These are phyloP conservation scores for Folsomia candida DNA, from an alignment of 2,888 invertebrate species.

Conservation along the genomic window DNA sequence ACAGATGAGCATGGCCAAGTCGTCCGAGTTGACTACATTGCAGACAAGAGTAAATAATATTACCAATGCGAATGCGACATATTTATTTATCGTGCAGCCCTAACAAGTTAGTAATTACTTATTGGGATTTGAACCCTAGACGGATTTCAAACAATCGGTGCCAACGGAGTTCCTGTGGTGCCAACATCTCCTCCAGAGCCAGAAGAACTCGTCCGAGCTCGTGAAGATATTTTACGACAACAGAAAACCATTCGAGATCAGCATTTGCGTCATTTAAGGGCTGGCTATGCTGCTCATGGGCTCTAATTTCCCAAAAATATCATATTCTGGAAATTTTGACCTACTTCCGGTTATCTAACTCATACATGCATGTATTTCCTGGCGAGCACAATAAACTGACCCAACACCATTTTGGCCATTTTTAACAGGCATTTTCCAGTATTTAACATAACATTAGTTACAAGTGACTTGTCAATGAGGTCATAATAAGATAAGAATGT, in stretches of 20 bases:
- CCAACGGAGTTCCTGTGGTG: constrained; percentile 11
- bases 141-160: constrained; percentile 33
- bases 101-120: background rate
- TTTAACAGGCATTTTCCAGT: too few species aligned
- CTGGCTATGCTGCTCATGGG: constrained; percentile 31
- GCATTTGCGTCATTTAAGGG: constrained; percentile 33
- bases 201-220: constrained; percentile 29
- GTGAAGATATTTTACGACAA: constrained; percentile 31
- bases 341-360: too few species aligned
- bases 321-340: too few species aligned
- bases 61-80: background rate
- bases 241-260: constrained; percentile 34
- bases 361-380: too few species aligned
- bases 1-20: constrained; percentile 39
- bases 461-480: too few species aligned
- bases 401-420: too few species aligned
- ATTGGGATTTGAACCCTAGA: constrained; percentile 7
- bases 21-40: constrained; percentile 37
- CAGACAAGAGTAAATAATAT: constrained; percentile 33
- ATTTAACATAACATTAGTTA: too few species aligned
- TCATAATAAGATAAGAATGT: too few species aligned
- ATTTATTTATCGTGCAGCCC: background rate
- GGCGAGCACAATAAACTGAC: too few species aligned
- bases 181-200: constrained; percentile 32
- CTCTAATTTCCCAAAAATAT: background rate